These are phyloP conservation scores for Melanocharis versteri DNA, from an alignment of 2,113 vertebrate genomes.

Conservation along the genomic window DNA sequence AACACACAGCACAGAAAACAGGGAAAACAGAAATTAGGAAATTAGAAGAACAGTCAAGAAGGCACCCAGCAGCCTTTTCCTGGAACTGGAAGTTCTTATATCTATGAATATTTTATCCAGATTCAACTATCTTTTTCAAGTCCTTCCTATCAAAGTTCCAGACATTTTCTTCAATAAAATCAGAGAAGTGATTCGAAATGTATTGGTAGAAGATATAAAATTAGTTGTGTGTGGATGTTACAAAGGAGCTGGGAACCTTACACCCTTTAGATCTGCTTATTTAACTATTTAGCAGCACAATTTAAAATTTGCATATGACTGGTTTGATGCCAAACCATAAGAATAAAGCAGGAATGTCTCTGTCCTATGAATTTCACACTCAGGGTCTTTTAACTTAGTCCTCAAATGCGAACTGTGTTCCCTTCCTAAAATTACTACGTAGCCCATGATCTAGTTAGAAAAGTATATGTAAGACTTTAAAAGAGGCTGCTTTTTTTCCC, in stretches of 20 bases:
- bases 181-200: slow-evolving; percentile 45
- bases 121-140: slow-evolving; percentile 69
- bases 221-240: slow-evolving; percentile 29
- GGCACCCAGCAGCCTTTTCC: slow-evolving; percentile 61
- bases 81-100: slow-evolving; percentile 55
- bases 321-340: slow-evolving; percentile 52
- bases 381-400: not conserved
- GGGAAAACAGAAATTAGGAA: slow-evolving; percentile 69
- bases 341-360: slow-evolving; percentile 37
- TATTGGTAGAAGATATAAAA: slow-evolving; percentile 59
- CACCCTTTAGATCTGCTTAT: slow-evolving; percentile 46
- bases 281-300: slow-evolving; percentile 62
- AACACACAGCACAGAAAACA: slow-evolving; percentile 63
- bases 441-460: not conserved
- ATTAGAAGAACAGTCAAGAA: slow-evolving; percentile 67
- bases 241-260: slow-evolving; percentile 51
- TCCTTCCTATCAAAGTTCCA: slow-evolving; percentile 67
- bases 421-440: slow-evolving; percentile 11
- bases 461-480: not conserved
- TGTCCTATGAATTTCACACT: slow-evolving; percentile 29
- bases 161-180: slow-evolving; percentile 68
- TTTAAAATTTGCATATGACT: slow-evolving; percentile 55
- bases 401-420: not conserved
- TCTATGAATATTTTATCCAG: slow-evolving; percentile 70
- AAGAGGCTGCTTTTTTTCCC: not conserved